A percentile compares a stretch with the other conserved stretches of the same genome.
Conservation (phyloP, 1,140 invertebrate species). For the Pseudomyrmex concolor region DNA sequence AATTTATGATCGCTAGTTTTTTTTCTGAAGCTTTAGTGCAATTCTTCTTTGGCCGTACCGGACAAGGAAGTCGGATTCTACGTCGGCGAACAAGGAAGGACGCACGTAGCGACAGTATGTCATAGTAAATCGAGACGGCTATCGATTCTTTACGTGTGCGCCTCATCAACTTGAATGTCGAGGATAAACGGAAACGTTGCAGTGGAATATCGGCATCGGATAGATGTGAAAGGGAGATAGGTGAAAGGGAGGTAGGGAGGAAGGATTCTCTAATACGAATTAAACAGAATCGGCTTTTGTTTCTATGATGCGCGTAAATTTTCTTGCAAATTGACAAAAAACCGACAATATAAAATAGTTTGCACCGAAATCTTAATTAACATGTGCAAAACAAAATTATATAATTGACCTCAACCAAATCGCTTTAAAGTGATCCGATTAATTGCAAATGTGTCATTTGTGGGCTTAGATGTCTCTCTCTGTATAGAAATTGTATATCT, state of each 20-base stretch:
- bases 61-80: constrained; percentile 45
- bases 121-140: constrained; percentile 49
- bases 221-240: constrained; percentile 7
- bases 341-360: too few relatives aligned
- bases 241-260: too few relatives aligned
- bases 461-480: too few relatives aligned
- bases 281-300: not conserved
- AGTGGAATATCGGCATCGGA: constrained; percentile 35
- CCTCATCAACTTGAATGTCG: constrained; percentile 56
- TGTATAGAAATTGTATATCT: too few relatives aligned
- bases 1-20: constrained; percentile 6
- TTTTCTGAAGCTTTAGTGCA: not conserved
- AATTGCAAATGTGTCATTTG: too few relatives aligned
- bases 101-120: constrained; percentile 47
- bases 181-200: constrained; percentile 53
- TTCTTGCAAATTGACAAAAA: not conserved
- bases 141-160: constrained; percentile 58
- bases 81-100: constrained; percentile 39
- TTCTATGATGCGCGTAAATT: not conserved
- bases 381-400: too few relatives aligned
- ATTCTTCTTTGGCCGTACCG: not conserved
- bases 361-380: too few relatives aligned
- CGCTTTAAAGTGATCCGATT: too few relatives aligned
- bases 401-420: too few relatives aligned
- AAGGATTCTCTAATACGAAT: constrained; percentile 1